Evolutionary conservation across 2,888 invertebrate species (phyloP).

Genomic region (Drosophila greeni): DNA sequence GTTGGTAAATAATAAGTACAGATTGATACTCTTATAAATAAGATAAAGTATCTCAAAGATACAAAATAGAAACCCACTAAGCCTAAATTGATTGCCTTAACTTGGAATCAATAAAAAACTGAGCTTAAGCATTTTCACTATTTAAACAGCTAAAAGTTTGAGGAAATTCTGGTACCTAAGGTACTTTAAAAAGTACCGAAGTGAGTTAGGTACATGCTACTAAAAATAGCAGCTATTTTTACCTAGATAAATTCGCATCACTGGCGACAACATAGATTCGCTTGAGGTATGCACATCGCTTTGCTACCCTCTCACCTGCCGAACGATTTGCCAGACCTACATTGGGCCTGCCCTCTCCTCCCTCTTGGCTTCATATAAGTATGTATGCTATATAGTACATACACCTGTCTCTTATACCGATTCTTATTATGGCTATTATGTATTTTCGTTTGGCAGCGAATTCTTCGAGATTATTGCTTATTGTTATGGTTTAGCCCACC

Average conservation of each 20-base stretch:
- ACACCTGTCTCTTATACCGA: slow-evolving; percentile 5
- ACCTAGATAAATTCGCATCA: slow-evolving; percentile 21
- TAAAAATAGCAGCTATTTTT: neutral
- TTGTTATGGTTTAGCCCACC: slow-evolving; percentile 28
- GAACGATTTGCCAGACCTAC: slow-evolving; percentile 21
- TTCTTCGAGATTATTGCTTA: slow-evolving; percentile 35
- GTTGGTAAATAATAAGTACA: neutral
- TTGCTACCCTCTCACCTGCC: slow-evolving; percentile 32
- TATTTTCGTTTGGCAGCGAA: slow-evolving; percentile 26
- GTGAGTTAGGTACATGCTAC: neutral
- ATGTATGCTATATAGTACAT: neutral
- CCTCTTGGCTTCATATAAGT: neutral
- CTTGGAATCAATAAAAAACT: neutral
- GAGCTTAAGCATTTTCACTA: neutral
- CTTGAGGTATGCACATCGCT: slow-evolving; percentile 30
- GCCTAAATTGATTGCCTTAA: slow-evolving; percentile 1
- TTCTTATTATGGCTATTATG: slow-evolving; percentile 39
- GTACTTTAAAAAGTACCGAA: neutral
- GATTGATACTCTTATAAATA: neutral
- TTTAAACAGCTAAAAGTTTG: neutral
- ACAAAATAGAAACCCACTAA: neutral
- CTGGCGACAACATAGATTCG: slow-evolving; percentile 18
- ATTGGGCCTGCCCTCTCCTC: slow-evolving; percentile 5
- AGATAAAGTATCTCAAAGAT: too few relatives aligned
- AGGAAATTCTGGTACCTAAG: neutral